Base-by-base conservation (phyloP, 2,888 invertebrate genomes). In the Zootermopsis nevadensis region DNA sequence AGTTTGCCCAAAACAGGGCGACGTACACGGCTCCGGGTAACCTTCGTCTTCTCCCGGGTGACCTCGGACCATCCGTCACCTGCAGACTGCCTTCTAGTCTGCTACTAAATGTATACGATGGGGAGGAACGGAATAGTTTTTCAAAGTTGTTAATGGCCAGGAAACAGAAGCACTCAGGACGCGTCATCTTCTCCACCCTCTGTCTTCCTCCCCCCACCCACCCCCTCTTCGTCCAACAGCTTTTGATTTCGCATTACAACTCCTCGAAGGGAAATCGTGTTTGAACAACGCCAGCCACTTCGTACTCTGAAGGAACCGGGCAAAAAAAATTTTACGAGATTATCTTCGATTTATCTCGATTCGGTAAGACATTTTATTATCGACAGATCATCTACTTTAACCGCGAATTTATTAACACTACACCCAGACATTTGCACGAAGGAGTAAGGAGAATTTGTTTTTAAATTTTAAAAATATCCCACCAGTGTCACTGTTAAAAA, bases 91-190 rank as follows among this genome's bases (percentile, higher is more conserved):
- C 53, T 42, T 24, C 33, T 30, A 22, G 31, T 33, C 69, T 31
- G 22, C 33, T 33, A 69, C 69, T 33, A 30, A 33, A 15, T 33
- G 69, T 8, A 33, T 7, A 22, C 4, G 1, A 69, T 10, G 2
- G 55, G 53, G 33, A 48, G 12, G 10, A n/a, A 77, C 33, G 77
- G 55, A 77, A 55, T 48, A 77, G 77, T 55, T 30, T 55, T 77
- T 77, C 31, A 77, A 77, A 77, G 77, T 77, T 77, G 77, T 77
- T 77, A 77, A 77, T 77, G 77, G 77, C 55, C 77, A 77, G 77
- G 77, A 77, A 77, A 77, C 77, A 77, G 48, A n/a, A n/a, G 42
- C 77, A 53, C 55, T 77, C 77, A 53, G 33, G 22, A 55, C 10
- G 12, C 27, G 69, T 33, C 69, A 33, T 69, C 69, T 7, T 33